A percentile compares a stretch with the other conserved stretches of the same genome.
Conservation (phyloP, 92 coral and sea anemone species). For the Siderastrea siderea region DNA sequence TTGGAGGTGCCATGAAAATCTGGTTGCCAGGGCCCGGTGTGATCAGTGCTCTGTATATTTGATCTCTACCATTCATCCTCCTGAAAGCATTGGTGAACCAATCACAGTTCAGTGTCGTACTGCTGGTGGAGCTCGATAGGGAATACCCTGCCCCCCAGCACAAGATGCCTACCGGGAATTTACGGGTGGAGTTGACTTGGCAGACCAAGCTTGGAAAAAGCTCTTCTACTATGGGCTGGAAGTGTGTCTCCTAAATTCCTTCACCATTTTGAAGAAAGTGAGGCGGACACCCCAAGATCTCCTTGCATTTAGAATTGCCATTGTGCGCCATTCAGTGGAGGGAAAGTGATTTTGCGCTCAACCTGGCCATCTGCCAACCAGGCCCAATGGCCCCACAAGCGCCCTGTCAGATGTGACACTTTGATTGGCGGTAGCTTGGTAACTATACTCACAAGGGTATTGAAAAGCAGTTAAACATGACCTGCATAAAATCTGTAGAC, state of each 20-base stretch:
- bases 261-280: conserved; percentile 16
- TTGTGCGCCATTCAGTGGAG: conserved; percentile 43
- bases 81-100: conserved; percentile 23
- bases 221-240: conserved; percentile 9
- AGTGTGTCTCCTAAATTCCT: background rate
- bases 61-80: conserved; percentile 63
- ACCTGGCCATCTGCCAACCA: conserved; percentile 41
- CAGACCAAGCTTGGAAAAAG: conserved; percentile 33
- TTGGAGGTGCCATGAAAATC: conserved; percentile 34
- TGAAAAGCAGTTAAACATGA: too few relatives aligned
- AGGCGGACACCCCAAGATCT: conserved; percentile 12
- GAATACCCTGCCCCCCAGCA: conserved; percentile 50
- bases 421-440: too few relatives aligned
- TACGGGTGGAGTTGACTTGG: conserved; percentile 44
- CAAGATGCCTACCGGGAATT: conserved; percentile 42
- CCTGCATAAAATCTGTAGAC: too few relatives aligned
- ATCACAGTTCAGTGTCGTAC: conserved; percentile 18
- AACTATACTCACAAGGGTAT: too few relatives aligned
- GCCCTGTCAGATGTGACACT: too few relatives aligned
- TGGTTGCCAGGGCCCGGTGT: conserved; percentile 53
- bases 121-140: conserved; percentile 9
- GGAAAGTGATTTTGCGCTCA: conserved; percentile 30
- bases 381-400: background rate
- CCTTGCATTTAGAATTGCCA: conserved; percentile 15
- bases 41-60: conserved; percentile 56